A percentile compares a stretch with the other conserved stretches of the same genome.
These are phyloP conservation scores for Urocynchramus pylzowi DNA, from an alignment of 2,113 vertebrate genomes.

Conservation along the genomic window DNA sequence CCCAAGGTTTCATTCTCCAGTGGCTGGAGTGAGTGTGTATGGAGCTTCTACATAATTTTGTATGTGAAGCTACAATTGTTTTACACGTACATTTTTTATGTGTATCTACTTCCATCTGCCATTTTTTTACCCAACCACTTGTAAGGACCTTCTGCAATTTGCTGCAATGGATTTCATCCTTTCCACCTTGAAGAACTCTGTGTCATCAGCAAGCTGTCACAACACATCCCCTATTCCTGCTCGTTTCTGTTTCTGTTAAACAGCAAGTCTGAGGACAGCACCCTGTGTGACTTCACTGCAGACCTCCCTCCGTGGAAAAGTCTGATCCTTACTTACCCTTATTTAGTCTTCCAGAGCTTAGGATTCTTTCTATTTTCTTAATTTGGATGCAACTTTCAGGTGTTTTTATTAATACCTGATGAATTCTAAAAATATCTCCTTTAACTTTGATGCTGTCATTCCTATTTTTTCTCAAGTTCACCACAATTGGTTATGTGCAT, in stretches of 20 bases:
- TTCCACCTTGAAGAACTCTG: neutral
- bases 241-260: neutral
- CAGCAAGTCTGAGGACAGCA: neutral
- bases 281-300: neutral
- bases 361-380: neutral
- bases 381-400: neutral
- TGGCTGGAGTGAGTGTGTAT: neutral
- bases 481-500: fast-evolving
- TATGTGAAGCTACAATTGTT: neutral
- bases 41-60: neutral
- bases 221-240: neutral
- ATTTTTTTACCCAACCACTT: neutral
- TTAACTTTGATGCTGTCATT: neutral
- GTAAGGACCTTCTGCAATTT: neutral
- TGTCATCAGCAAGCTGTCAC: neutral
- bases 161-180: neutral
- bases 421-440: neutral
- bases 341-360: neutral
- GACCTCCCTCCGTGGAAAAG: neutral
- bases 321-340: neutral
- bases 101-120: neutral
- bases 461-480: neutral
- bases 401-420: neutral
- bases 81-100: fast-evolving
- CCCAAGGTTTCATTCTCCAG: neutral